Conservation (phyloP, 2,888 invertebrate genomes). For the Parnassius smintheus region DNA sequence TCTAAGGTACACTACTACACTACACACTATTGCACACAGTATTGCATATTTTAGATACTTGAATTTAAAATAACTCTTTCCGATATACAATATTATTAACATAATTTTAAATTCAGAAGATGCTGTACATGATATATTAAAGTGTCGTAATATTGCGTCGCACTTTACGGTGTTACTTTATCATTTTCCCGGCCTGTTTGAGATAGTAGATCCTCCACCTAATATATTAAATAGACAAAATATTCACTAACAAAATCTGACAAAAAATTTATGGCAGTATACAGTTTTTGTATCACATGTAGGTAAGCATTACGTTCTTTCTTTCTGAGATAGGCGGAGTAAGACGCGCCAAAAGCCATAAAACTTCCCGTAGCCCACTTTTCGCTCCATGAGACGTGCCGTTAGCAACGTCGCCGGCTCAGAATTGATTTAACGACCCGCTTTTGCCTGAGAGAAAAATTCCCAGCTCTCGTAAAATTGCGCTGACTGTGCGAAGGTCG, state of each 20-base stretch:
- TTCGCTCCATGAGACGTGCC: conserved; percentile 10
- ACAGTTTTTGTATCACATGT: conserved; percentile 11
- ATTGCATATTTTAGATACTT: too few relatives aligned
- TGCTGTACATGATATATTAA: too few relatives aligned
- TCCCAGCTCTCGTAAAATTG: conserved; percentile 9
- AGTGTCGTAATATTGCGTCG: too few relatives aligned
- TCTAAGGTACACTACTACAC: too few relatives aligned
- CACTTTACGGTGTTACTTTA: too few relatives aligned
- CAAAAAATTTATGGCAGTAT: conserved; percentile 10
- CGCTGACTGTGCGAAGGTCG: conserved; percentile 9
- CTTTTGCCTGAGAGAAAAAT: conserved; percentile 10
- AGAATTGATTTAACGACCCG: conserved; percentile 21
- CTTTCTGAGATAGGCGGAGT: conserved; percentile 9
- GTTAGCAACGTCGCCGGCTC: conserved; percentile 1
- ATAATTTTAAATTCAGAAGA: too few relatives aligned
- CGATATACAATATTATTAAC: too few relatives aligned
- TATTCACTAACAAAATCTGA: conserved; percentile 2
- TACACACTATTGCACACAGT: too few relatives aligned
- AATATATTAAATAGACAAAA: neutral
- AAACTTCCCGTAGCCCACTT: conserved; percentile 7
- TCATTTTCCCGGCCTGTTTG: too few relatives aligned
- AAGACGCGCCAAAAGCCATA: conserved; percentile 8
- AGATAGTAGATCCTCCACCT: too few relatives aligned
- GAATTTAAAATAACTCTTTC: too few relatives aligned
- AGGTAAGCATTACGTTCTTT: conserved; percentile 4